Conservation (phyloP, 2,888 invertebrate species). For the Aplocera efformata region DNA sequence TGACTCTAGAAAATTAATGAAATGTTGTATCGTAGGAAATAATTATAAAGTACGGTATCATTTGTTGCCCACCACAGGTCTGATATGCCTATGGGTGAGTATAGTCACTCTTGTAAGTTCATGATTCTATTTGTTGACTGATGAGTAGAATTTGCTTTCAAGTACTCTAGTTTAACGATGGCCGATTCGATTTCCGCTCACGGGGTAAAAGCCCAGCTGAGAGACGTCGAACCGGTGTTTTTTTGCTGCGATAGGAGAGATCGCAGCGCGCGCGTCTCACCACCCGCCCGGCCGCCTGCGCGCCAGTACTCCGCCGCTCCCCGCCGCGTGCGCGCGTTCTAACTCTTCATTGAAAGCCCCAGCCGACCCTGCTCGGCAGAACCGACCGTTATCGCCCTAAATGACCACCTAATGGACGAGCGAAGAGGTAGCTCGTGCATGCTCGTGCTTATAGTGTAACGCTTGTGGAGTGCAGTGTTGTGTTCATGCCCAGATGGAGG, state of each 20-base stretch:
- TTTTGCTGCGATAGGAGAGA: slow-evolving; percentile 63
- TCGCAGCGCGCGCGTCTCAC: slow-evolving; percentile 67
- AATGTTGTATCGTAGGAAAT: too few species aligned
- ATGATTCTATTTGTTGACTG: too few species aligned
- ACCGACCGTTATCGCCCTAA: slow-evolving; percentile 72
- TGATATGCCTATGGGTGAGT: too few species aligned
- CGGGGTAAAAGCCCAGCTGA: slow-evolving; percentile 49
- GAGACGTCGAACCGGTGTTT: slow-evolving; percentile 41
- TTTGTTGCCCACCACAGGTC: too few species aligned
- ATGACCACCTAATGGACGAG: slow-evolving; percentile 75
- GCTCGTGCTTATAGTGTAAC: slow-evolving; percentile 68
- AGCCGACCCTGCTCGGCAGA: slow-evolving; percentile 41
- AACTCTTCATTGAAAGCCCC: slow-evolving; percentile 22
- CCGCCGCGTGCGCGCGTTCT: slow-evolving; percentile 61
- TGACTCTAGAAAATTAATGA: too few species aligned
- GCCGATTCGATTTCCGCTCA: slow-evolving; percentile 49
- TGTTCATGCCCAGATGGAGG: slow-evolving; percentile 79
- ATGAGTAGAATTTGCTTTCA: slow-evolving; percentile 21
- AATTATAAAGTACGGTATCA: too few species aligned
- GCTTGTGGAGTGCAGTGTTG: slow-evolving; percentile 74
- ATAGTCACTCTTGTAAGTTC: too few species aligned
- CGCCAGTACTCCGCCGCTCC: slow-evolving; percentile 65
- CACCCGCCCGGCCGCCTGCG: slow-evolving; percentile 38
- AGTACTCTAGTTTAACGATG: too few species aligned
- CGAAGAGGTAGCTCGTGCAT: slow-evolving; percentile 76